Evolutionary conservation across 2,113 vertebrate species (phyloP).

Genomic region (Chionodraco myersi): DNA sequence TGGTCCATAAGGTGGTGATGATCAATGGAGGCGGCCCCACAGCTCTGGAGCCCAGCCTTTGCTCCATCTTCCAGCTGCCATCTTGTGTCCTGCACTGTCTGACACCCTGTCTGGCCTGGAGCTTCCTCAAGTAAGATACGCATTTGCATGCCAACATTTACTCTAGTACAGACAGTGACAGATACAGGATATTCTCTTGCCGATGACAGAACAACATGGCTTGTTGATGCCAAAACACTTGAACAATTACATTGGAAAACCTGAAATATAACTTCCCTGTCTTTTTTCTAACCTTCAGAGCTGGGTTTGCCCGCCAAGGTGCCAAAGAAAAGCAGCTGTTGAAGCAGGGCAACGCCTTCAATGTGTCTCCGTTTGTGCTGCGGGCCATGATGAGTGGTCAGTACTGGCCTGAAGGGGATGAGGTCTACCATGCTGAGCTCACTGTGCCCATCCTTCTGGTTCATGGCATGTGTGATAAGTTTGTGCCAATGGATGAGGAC

Average conservation of each 20-base stretch:
- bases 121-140: constrained; percentile 94
- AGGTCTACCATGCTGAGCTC: constrained; percentile 96
- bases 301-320: constrained; percentile 96
- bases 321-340: constrained; percentile 97
- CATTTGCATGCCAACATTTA: constrained; percentile 1
- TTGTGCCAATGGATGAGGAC: constrained; percentile 96
- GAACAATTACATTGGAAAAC: not conserved
- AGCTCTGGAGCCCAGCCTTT: constrained; percentile 95
- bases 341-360: constrained; percentile 96
- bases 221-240: not conserved
- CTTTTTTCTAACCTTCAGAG: constrained; percentile 77
- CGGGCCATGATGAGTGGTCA: constrained; percentile 98
- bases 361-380: constrained; percentile 95
- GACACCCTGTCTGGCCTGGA: constrained; percentile 96
- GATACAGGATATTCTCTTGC: not conserved
- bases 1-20: constrained; percentile 98
- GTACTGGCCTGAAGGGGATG: constrained; percentile 98
- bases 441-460: constrained; percentile 94
- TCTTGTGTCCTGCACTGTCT: constrained; percentile 94
- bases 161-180: not conserved
- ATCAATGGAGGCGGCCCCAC: constrained; percentile 97
- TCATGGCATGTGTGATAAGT: constrained; percentile 96
- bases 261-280: not conserved
- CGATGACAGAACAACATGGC: not conserved
- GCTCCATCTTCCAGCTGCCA: constrained; percentile 97